phyloP scores from a whole-genome alignment of 2,113 vertebrate genomes.

The Rattus rattus region DNA sequence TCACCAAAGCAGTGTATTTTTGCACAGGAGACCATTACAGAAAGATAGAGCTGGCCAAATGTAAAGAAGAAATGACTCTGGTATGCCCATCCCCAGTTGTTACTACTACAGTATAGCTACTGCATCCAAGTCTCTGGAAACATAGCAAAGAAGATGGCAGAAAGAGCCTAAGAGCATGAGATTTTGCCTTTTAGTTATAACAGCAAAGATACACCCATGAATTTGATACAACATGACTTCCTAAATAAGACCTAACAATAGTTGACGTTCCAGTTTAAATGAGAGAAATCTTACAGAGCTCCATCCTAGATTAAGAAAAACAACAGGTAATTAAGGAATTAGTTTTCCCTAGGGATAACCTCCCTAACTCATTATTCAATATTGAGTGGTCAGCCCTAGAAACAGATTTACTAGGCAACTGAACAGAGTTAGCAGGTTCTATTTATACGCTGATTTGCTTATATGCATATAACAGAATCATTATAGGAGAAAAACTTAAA shows the following conservation, averaged over 20 bases:
- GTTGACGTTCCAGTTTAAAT: background rate
- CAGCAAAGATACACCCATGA: background rate
- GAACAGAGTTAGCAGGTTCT: background rate
- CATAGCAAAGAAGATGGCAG: background rate
- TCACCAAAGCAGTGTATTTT: background rate
- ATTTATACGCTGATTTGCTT: background rate
- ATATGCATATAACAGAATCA: background rate
- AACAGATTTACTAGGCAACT: background rate
- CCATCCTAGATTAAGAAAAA: background rate
- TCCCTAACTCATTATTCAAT: background rate
- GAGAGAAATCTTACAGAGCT: background rate
- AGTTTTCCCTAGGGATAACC: background rate
- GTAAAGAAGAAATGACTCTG: background rate
- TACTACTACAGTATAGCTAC: background rate
- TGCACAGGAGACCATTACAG: background rate
- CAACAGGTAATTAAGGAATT: background rate
- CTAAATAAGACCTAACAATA: background rate
- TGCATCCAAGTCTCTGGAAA: background rate
- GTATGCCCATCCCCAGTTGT: background rate
- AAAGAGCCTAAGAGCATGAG: background rate
- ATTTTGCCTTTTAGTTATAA: background rate
- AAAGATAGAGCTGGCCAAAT: background rate
- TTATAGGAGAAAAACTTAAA: background rate
- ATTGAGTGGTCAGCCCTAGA: background rate
- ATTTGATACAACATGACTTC: background rate